Evolutionary conservation across 2,888 invertebrate genomes (phyloP), one percentile per base, ranked within the genome.

Genomic region (Epistrophella euchroma): DNA sequence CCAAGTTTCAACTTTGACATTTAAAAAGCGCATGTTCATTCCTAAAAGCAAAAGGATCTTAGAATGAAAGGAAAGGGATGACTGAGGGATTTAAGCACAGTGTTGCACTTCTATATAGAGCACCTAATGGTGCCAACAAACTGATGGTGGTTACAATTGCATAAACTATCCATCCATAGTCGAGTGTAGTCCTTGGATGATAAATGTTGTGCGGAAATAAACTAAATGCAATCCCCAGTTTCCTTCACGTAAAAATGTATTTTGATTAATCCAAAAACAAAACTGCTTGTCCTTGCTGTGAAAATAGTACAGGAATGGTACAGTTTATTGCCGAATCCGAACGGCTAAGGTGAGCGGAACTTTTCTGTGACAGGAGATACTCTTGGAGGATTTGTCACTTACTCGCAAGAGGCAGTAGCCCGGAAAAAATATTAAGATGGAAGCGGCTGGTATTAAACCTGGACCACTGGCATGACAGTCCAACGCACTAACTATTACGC

Each of bases 1-100:
- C 76, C 85, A 81, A 81, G 85, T 77, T 85, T 85, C 81, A 85
- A 85, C 85, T 85, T 81, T 85, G 85, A 85, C 85, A 85, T 85
- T 85, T 85, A 70, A 60, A 77, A 40, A 19, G 81, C 85, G 85
- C 85, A 85, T 73, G 85, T 70, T 62, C 85, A 7, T 15, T 62
- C 76, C 32, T n/a, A 37, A 25, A 19, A 73, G 60, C 72, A 72
- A 71, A 68, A 19, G 13, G 9, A 2, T 13, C 50, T 11, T 4
- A 55, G 32, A 7, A 11, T 32, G 56, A 22, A n/a, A n/a, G n/a
- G n/a, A n/a, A n/a, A n/a, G n/a, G 62, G 25, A 28, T 17, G 13
- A n/a, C 13, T n/a, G 32, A 32, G 37, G 19, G 13, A 58, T 19
- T 37, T 22, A 37, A 40, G 11, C 15, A 52, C 35, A 52, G 37